phyloP scores from a whole-genome alignment of 2,797 vertebrate genomes.

The Coracias cyanogaster region DNA sequence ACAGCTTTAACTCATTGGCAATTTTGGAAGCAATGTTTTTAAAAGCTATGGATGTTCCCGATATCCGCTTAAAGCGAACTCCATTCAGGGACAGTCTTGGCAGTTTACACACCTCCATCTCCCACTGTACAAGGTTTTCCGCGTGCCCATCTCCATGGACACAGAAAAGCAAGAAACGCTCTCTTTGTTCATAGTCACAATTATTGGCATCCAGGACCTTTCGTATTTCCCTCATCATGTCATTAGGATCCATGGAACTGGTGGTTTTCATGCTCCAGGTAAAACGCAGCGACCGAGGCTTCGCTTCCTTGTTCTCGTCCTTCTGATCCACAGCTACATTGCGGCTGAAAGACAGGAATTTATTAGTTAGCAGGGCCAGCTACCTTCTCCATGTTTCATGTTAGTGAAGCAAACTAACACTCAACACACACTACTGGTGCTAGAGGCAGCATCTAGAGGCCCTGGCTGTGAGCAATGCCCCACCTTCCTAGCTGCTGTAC shows the following conservation, averaged over 20 bases:
- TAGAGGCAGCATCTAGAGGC: conserved; percentile 11
- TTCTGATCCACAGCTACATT: conserved; percentile 94
- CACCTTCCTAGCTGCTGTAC: not conserved
- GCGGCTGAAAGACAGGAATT: conserved; percentile 85
- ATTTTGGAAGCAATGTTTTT: conserved; percentile 95
- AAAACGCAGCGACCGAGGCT: conserved; percentile 90
- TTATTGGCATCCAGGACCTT: conserved; percentile 91
- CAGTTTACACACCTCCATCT: conserved; percentile 94
- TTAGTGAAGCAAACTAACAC: not conserved
- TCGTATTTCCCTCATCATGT: conserved; percentile 92
- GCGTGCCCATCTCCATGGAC: conserved; percentile 88
- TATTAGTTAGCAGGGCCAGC: not conserved
- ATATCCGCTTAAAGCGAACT: conserved; percentile 92
- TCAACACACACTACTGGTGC: not conserved
- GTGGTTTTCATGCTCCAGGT: conserved; percentile 96
- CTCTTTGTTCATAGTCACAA: conserved; percentile 91
- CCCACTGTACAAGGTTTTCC: conserved; percentile 91
- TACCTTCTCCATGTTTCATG: not conserved
- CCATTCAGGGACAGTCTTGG: conserved; percentile 92
- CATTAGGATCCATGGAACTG: conserved; percentile 89
- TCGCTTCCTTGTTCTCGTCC: conserved; percentile 92
- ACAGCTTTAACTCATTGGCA: conserved; percentile 94
- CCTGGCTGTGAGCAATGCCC: not conserved
- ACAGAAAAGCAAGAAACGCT: conserved; percentile 90
- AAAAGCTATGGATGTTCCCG: conserved; percentile 92